phyloP scores from a whole-genome alignment of 2,888 invertebrate species.

The Didymodactylos carnosus region DNA sequence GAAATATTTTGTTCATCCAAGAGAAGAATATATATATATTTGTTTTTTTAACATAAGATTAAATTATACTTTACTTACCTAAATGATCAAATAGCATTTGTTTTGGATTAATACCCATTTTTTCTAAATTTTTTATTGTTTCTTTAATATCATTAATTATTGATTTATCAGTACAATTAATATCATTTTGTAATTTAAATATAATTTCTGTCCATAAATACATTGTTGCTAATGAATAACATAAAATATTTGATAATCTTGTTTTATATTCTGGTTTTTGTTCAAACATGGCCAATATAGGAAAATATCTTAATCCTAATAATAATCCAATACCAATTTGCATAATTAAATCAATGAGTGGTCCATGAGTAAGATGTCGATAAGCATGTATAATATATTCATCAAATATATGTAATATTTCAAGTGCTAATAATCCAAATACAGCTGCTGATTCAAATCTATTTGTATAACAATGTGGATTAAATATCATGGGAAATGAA shows the following conservation, averaged over 20 bases:
- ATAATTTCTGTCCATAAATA: not conserved
- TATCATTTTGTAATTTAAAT: not conserved
- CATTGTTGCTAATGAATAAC: not conserved
- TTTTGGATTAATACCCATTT: not conserved
- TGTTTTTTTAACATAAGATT: no score
- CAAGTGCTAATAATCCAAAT: not conserved
- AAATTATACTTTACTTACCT: no score
- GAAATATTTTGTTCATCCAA: no score
- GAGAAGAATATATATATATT: no score
- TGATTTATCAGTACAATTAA: not conserved
- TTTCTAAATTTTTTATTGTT: not conserved
- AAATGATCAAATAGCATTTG: not conserved
- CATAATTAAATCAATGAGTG: not conserved
- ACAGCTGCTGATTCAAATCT: slow-evolving; percentile 1
- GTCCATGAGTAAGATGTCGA: not conserved
- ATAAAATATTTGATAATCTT: not conserved
- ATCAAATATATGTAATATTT: not conserved
- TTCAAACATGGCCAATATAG: not conserved
- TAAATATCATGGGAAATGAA: not conserved
- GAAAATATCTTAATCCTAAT: not conserved
- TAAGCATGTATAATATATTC: not conserved
- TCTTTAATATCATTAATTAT: not conserved
- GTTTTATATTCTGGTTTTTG: not conserved
- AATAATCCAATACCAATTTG: not conserved
- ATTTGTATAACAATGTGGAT: not conserved